phyloP scores from a whole-genome alignment of 2,113 vertebrate genomes.

The Mandrillus leucophaeus region DNA sequence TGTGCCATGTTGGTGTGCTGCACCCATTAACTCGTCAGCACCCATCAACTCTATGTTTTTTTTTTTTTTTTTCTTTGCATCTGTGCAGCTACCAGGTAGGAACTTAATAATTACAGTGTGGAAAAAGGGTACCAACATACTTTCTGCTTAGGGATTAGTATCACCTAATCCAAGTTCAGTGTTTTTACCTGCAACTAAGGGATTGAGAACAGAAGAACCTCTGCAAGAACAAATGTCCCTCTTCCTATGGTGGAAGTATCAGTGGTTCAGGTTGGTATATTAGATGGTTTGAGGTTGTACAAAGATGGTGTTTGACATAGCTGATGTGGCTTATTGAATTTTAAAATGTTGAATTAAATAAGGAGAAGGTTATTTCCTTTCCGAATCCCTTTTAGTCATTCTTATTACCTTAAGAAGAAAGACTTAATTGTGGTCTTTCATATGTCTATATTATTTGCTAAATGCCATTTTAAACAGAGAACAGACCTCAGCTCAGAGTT shows the following conservation, averaged over 20 bases:
- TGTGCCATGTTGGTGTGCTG: too few species aligned
- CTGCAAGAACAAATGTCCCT: neutral
- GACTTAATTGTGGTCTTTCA: neutral
- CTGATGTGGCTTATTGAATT: neutral
- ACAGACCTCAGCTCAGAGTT: neutral
- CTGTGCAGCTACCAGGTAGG: neutral
- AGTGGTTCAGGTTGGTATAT: neutral
- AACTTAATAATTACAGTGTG: neutral
- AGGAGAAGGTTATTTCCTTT: slow-evolving; percentile 35
- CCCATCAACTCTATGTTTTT: neutral
- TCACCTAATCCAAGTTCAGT: neutral
- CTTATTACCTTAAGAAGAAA: slow-evolving; percentile 2
- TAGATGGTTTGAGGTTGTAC: neutral
- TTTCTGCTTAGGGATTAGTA: neutral
- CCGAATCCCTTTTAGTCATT: slow-evolving; percentile 2
- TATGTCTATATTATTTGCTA: neutral
- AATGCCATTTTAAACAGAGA: slow-evolving; percentile 32
- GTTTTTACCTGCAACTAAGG: neutral
- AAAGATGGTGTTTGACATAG: neutral
- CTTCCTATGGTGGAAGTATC: neutral
- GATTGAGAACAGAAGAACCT: neutral
- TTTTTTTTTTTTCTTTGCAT: neutral
- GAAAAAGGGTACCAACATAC: neutral
- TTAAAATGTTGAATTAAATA: slow-evolving; percentile 32
- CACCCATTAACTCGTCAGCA: too few species aligned